Conservation (phyloP, 2,113 vertebrate genomes). For the Falco punctatus region DNA sequence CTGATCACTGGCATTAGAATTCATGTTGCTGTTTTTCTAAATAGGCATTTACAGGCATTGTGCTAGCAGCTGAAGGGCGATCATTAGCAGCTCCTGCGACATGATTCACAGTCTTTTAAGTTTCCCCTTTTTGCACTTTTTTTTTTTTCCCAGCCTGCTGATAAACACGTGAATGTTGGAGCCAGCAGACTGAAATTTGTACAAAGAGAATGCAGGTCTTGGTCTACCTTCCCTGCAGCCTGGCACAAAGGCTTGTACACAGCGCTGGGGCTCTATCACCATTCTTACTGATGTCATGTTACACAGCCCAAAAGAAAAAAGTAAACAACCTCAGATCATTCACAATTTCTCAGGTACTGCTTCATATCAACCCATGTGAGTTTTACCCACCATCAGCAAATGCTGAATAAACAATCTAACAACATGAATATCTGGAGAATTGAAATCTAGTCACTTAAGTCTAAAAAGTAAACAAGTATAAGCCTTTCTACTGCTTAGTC, state of each 20-base stretch:
- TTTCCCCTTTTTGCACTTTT: constrained; percentile 35
- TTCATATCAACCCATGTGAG: neutral
- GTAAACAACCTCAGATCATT: neutral
- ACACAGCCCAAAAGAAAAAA: neutral
- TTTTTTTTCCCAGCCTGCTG: constrained; percentile 10
- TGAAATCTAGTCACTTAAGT: neutral
- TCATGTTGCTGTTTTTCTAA: constrained; percentile 74
- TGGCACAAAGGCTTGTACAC: neutral
- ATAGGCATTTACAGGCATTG: constrained; percentile 74
- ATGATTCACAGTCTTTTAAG: constrained; percentile 63
- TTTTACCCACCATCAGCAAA: neutral
- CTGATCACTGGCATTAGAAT: constrained; percentile 56
- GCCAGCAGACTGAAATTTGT: neutral
- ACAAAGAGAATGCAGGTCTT: neutral
- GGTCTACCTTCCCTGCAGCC: neutral
- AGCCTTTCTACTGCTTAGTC: neutral
- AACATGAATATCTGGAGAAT: neutral
- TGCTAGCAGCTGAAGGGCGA: constrained; percentile 72
- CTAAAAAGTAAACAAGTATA: neutral
- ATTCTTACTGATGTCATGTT: neutral
- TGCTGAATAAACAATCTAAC: neutral
- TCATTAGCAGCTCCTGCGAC: constrained; percentile 70
- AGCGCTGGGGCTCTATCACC: neutral
- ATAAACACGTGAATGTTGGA: constrained; percentile 50
- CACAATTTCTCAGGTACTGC: neutral